Evolutionary conservation across 2,888 invertebrate genomes (phyloP).

Genomic region (Ptilodon capucinus): DNA sequence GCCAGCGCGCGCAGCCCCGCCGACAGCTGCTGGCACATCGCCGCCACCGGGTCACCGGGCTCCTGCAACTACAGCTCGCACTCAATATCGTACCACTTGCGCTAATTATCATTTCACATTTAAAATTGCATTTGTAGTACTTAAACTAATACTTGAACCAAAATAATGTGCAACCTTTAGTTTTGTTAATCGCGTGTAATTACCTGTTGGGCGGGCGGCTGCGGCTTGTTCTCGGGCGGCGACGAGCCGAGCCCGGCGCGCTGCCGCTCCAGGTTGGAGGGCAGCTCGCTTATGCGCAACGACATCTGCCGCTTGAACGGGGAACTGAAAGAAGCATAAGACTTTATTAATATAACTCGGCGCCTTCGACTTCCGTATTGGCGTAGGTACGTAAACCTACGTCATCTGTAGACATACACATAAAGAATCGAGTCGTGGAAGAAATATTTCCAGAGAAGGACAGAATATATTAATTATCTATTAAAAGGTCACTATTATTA

Average conservation of each 20-base stretch:
- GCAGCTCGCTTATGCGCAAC: conserved; percentile 95
- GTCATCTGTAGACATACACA: no score
- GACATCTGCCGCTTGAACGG: conserved; percentile 98
- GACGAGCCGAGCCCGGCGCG: conserved; percentile 88
- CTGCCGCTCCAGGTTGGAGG: conserved; percentile 95
- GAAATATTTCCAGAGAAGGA: no score
- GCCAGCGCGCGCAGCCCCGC: conserved; percentile 89
- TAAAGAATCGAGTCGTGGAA: no score
- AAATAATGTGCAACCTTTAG: no score
- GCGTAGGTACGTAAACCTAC: no score
- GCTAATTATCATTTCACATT: no score
- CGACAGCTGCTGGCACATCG: conserved; percentile 91
- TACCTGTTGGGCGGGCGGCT: conserved; percentile 37
- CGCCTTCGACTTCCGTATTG: no score
- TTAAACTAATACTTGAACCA: no score
- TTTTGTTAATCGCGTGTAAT: no score
- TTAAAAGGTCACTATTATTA: no score
- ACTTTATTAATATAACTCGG: neutral
- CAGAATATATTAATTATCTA: no score
- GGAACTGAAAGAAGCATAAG: conserved; percentile 80
- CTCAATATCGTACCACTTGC: neutral
- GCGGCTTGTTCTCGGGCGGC: conserved; percentile 71
- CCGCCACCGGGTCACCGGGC: conserved; percentile 83
- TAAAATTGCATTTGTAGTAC: no score
- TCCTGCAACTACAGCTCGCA: conserved; percentile 15